Evolutionary conservation across 2,113 vertebrate genomes (phyloP).

Genomic region (Lates calcarifer): DNA sequence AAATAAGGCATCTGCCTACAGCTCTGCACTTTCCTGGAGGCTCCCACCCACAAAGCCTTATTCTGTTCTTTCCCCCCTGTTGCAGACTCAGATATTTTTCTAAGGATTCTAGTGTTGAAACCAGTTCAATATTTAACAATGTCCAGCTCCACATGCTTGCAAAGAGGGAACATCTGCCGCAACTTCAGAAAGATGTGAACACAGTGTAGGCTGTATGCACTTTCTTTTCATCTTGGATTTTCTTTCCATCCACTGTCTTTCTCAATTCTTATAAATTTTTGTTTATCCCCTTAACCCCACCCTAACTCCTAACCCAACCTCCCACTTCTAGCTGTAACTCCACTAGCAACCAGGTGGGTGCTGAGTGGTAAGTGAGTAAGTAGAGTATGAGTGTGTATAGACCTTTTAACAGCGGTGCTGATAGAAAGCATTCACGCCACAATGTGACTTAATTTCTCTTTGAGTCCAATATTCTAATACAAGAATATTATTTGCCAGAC

Average conservation of each 20-base stretch:
- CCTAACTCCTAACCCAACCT: too few species aligned
- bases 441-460: not conserved
- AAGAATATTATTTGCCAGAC: not conserved
- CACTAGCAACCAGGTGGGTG: too few species aligned
- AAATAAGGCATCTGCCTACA: not conserved
- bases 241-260: slow-evolving; percentile 15
- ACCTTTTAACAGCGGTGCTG: not conserved
- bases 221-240: slow-evolving; percentile 9
- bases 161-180: not conserved
- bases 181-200: slow-evolving; percentile 6
- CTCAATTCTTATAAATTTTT: not conserved
- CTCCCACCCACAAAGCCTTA: slow-evolving; percentile 5
- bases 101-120: not conserved
- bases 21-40: not conserved
- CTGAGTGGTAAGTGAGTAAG: too few species aligned
- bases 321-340: too few species aligned
- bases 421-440: too few species aligned
- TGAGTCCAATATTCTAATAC: not conserved
- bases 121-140: not conserved
- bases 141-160: not conserved
- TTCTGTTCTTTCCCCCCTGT: not conserved
- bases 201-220: not conserved
- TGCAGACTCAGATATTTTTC: not conserved
- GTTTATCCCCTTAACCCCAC: too few species aligned
- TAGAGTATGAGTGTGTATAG: not conserved